phyloP scores from a whole-genome alignment of 2,888 invertebrate species.

The Nipponacmea schrenckii region DNA sequence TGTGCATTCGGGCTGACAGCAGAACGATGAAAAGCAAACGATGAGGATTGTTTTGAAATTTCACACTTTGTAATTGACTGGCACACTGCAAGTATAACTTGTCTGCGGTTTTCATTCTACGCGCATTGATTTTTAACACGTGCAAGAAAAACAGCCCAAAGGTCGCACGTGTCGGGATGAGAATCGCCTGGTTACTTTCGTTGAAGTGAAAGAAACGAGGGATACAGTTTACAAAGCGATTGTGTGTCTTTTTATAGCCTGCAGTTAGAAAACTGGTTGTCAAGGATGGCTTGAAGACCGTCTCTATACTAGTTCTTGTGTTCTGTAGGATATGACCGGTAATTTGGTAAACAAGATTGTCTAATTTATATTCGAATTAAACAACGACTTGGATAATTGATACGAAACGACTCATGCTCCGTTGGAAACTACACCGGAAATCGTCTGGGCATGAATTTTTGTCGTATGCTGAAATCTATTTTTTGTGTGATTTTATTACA shows the following conservation, averaged over 20 bases:
- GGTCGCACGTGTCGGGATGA: neutral
- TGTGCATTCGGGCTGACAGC: too few species aligned
- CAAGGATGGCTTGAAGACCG: neutral
- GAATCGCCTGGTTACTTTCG: neutral
- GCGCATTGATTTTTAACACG: slow-evolving; percentile 3
- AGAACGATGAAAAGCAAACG: neutral
- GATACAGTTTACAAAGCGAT: too few species aligned
- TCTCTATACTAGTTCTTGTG: neutral
- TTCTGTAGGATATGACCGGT: neutral
- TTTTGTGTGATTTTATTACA: too few species aligned
- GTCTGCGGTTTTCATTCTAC: slow-evolving; percentile 5
- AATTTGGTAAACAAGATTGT: slow-evolving; percentile 3
- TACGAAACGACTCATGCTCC: neutral
- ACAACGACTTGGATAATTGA: neutral
- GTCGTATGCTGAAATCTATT: too few species aligned
- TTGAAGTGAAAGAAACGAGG: too few species aligned
- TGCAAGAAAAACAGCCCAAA: neutral
- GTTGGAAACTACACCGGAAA: slow-evolving; percentile 1
- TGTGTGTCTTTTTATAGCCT: too few species aligned
- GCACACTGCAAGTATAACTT: neutral
- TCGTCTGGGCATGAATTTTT: neutral
- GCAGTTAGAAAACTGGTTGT: neutral
- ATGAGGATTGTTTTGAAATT: neutral
- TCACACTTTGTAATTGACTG: neutral
- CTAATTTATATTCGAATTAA: neutral